Conservation (phyloP, 2,888 invertebrate genomes). For the Cyclophora punctaria region DNA sequence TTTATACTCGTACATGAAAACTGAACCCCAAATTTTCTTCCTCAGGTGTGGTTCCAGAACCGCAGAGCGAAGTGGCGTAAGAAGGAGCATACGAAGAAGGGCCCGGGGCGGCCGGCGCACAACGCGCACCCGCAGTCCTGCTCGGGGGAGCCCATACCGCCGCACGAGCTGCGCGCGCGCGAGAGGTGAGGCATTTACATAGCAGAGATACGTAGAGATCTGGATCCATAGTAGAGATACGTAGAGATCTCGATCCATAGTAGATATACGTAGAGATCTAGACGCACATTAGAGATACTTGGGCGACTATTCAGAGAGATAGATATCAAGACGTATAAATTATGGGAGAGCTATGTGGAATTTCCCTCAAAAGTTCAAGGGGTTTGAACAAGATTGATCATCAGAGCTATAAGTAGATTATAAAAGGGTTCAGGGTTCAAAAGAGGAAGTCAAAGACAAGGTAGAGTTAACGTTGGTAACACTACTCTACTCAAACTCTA, state of each 20-base stretch:
- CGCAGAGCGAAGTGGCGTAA: conserved; percentile 99
- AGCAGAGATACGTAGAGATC: conserved; percentile 21
- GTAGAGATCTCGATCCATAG: conserved; percentile 23
- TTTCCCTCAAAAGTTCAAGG: too few relatives aligned
- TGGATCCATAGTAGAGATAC: conserved; percentile 30
- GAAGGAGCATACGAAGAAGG: conserved; percentile 99
- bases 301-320: too few relatives aligned
- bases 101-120: conserved; percentile 97
- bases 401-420: too few relatives aligned
- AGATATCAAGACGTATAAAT: too few relatives aligned
- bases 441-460: too few relatives aligned
- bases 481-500: too few relatives aligned
- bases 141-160: conserved; percentile 97
- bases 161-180: conserved; percentile 88
- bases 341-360: too few relatives aligned
- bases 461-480: too few relatives aligned
- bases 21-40: conserved; percentile 9
- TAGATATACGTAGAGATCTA: conserved; percentile 15
- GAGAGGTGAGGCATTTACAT: conserved; percentile 78
- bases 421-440: too few relatives aligned
- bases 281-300: too few relatives aligned
- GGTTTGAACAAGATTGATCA: too few relatives aligned
- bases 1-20: too few relatives aligned
- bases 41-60: conserved; percentile 99
- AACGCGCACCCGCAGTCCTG: conserved; percentile 99